phyloP scores from a whole-genome alignment of 2,888 invertebrate genomes.

The Andrena dorsata region DNA sequence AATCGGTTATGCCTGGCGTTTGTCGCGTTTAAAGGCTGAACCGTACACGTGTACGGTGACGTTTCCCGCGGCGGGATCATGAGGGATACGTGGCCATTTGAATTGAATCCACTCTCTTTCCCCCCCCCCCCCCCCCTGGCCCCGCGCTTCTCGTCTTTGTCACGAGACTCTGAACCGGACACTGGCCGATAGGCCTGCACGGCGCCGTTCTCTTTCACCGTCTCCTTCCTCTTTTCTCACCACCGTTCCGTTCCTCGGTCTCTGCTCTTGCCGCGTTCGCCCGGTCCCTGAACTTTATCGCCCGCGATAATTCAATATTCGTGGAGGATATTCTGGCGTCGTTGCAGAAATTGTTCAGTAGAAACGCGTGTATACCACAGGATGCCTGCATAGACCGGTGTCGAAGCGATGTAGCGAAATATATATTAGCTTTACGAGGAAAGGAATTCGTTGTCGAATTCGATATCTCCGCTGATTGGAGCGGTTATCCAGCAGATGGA shows the following conservation, averaged over 20 bases:
- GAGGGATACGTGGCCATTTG: conserved; percentile 38
- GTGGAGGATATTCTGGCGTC: not conserved
- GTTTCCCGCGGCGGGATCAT: conserved; percentile 8
- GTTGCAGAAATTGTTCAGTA: not conserved
- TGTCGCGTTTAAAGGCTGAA: conserved; percentile 22
- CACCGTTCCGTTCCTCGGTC: not conserved
- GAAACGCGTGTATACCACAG: too few relatives aligned
- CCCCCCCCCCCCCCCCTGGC: not conserved
- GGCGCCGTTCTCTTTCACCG: conserved; percentile 22
- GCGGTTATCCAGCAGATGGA: not conserved
- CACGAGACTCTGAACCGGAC: conserved; percentile 23
- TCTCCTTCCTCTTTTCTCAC: conserved; percentile 11
- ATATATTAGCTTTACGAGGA: too few relatives aligned
- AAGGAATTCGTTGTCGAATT: too few relatives aligned
- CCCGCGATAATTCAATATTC: conserved; percentile 18
- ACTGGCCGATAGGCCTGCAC: conserved; percentile 22
- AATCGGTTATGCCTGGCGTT: conserved; percentile 25
- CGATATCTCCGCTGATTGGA: too few relatives aligned
- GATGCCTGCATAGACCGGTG: too few relatives aligned
- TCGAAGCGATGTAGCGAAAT: too few relatives aligned
- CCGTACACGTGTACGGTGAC: conserved; percentile 6
- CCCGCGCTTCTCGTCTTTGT: conserved; percentile 18
- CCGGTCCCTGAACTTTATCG: conserved; percentile 2
- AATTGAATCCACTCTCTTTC: conserved; percentile 44
- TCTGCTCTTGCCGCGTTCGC: not conserved